Conservation (phyloP, 2,113 vertebrate species). For the Jacana jacana region DNA sequence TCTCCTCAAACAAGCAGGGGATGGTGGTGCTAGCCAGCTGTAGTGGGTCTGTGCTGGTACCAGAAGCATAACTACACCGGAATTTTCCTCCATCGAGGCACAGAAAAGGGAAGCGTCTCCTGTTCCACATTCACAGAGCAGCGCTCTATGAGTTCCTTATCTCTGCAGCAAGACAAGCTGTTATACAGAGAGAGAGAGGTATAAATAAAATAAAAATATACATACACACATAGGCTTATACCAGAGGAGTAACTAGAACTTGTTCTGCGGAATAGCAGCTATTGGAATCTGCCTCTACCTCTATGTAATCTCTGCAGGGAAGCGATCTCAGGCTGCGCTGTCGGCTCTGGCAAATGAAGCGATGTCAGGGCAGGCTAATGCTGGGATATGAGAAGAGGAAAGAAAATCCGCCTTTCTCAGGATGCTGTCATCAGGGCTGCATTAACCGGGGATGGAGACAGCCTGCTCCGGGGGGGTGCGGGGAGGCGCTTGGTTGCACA, state of each 20-base stretch:
- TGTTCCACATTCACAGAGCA: background rate
- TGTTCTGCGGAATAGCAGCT: background rate
- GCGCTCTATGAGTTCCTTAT: background rate
- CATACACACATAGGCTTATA: background rate
- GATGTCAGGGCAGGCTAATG: constrained; percentile 18
- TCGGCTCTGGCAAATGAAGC: background rate
- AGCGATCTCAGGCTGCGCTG: background rate
- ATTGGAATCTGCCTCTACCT: background rate
- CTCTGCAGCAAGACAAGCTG: background rate
- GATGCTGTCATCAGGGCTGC: background rate
- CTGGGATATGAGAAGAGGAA: background rate
- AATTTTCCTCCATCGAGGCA: background rate
- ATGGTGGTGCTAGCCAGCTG: background rate
- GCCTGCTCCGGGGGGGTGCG: background rate
- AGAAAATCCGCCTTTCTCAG: constrained; percentile 22
- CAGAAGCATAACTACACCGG: background rate
- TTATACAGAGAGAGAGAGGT: background rate
- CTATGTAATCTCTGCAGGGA: background rate
- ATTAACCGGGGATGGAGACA: background rate
- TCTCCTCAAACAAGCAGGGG: background rate
- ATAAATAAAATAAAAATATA: background rate
- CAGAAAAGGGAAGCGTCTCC: background rate
- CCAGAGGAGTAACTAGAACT: background rate
- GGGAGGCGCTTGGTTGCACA: background rate
- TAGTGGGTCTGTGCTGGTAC: background rate